phyloP scores from a whole-genome alignment of 92 coral and sea anemone genomes.

The Porites rus region DNA sequence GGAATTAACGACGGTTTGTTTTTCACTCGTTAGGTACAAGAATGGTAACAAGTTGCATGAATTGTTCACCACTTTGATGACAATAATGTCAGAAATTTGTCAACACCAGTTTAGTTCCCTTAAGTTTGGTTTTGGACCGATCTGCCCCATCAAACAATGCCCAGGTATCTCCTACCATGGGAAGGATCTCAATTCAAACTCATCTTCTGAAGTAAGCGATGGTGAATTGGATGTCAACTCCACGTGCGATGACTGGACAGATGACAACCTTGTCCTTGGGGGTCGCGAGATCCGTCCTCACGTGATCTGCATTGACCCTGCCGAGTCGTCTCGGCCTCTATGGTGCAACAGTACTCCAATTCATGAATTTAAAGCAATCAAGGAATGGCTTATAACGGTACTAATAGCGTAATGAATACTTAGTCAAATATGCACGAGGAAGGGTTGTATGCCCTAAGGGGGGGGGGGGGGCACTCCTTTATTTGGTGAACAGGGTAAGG shows the following conservation, averaged over 20 bases:
- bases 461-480: not conserved
- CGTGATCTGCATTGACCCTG: constrained; percentile 67
- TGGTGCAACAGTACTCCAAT: constrained; percentile 75
- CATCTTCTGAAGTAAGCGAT: constrained; percentile 60
- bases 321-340: constrained; percentile 52
- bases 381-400: constrained; percentile 42
- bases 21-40: constrained; percentile 37
- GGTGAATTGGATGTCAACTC: constrained; percentile 31
- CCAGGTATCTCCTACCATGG: constrained; percentile 54
- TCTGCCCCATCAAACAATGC: constrained; percentile 71
- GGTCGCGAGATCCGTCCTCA: constrained; percentile 39
- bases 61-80: constrained; percentile 38
- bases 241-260: constrained; percentile 11
- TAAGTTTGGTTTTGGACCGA: constrained; percentile 72
- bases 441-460: not conserved
- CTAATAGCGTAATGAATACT: not conserved
- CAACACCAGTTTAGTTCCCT: constrained; percentile 70
- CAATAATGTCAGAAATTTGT: constrained; percentile 66
- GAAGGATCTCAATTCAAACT: not conserved
- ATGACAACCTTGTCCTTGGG: not conserved
- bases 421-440: not conserved
- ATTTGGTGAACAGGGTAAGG: no score
- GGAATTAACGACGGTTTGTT: not conserved
- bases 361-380: constrained; percentile 67
- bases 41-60: constrained; percentile 55